These are phyloP conservation scores for Manis javanica DNA, from an alignment of 2,797 vertebrate genomes.

Conservation along the genomic window DNA sequence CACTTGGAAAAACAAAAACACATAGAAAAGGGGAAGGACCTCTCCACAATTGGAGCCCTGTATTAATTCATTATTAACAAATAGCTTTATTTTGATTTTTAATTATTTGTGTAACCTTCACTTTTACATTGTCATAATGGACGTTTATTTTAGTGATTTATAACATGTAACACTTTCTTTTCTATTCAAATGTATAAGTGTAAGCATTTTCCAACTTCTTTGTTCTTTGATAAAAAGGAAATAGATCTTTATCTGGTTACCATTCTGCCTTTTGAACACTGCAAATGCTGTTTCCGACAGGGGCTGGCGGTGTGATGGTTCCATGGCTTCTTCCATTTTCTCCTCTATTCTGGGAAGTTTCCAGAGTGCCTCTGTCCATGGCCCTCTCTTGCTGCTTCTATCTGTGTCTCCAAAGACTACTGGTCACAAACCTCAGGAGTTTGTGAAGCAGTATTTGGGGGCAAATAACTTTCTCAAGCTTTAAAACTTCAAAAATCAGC, in stretches of 20 bases:
- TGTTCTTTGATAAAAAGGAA: constrained; percentile 83
- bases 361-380: constrained; percentile 3
- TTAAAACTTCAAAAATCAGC: constrained; percentile 56
- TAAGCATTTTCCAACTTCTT: constrained; percentile 81
- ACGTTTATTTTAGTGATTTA: constrained; percentile 83
- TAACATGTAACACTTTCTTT: constrained; percentile 78
- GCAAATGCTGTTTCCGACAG: constrained; percentile 63
- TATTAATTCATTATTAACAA: constrained; percentile 72
- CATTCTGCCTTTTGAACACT: constrained; percentile 76
- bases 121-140: constrained; percentile 80
- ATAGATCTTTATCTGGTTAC: constrained; percentile 83
- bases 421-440: not conserved
- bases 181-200: constrained; percentile 72
- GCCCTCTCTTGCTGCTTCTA: not conserved
- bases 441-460: constrained; percentile 56
- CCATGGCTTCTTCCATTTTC: constrained; percentile 52
- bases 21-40: too few relatives aligned
- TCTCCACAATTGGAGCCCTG: constrained; percentile 53
- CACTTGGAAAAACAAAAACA: not conserved
- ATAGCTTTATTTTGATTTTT: constrained; percentile 80
- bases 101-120: constrained; percentile 81
- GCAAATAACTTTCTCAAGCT: not conserved
- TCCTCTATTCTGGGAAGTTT: constrained; percentile 61
- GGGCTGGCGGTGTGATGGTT: constrained; percentile 47
- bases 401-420: not conserved